phyloP scores from a whole-genome alignment of 2,888 invertebrate species.

The Drosophila recens region DNA sequence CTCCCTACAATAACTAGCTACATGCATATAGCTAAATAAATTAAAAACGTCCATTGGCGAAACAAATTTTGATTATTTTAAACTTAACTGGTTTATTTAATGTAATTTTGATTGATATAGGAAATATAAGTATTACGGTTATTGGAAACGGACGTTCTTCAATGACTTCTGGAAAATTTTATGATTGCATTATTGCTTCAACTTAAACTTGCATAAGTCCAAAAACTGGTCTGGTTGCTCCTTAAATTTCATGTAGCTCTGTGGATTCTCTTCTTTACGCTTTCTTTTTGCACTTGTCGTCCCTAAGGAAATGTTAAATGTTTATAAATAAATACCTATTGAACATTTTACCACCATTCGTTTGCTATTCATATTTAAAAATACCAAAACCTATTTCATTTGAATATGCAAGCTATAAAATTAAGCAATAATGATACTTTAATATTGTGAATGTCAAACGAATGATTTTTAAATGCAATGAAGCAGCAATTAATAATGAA shows the following conservation, averaged over 20 bases:
- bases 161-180: not conserved
- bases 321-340: not conserved
- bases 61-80: slow-evolving; percentile 20
- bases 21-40: slow-evolving; percentile 42
- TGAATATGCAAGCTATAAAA: not conserved
- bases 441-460: not conserved
- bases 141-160: not conserved
- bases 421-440: not conserved
- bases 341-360: not conserved
- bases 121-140: not conserved
- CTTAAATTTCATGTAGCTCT: not conserved
- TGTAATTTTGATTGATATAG: slow-evolving; percentile 3
- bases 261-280: not conserved
- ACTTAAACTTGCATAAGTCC: not conserved
- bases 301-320: slow-evolving; percentile 5
- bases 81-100: slow-evolving; percentile 1
- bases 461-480: slow-evolving; percentile 11
- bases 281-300: slow-evolving; percentile 10
- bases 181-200: not conserved
- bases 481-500: slow-evolving; percentile 4
- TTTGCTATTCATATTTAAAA: not conserved
- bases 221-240: not conserved
- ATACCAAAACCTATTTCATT: not conserved
- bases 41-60: slow-evolving; percentile 27
- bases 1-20: slow-evolving; percentile 24